These are phyloP conservation scores for Nectonema munidae DNA, from an alignment of 2,888 invertebrate species.

Conservation along the genomic window DNA sequence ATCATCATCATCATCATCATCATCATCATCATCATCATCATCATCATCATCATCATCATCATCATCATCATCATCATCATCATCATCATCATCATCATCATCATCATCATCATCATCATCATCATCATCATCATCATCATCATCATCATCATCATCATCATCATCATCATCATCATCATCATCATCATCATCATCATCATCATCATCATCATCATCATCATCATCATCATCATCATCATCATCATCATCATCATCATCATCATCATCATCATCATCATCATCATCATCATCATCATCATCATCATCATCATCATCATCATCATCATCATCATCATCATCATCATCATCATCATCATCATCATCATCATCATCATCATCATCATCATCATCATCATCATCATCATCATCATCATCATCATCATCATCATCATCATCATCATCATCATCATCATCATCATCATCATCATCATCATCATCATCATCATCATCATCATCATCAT, in stretches of 20 bases:
- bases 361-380: constrained; percentile 1
- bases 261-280: constrained; percentile 5
- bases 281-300: constrained; percentile 5
- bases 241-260: constrained; percentile 5
- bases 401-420: neutral
- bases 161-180: constrained; percentile 5
- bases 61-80: constrained; percentile 5
- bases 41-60: constrained; percentile 5
- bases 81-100: constrained; percentile 5
- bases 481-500: neutral
- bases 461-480: neutral
- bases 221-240: constrained; percentile 5
- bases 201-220: constrained; percentile 5
- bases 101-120: constrained; percentile 5
- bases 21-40: constrained; percentile 5
- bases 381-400: constrained; percentile 6
- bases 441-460: constrained; percentile 6
- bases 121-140: constrained; percentile 5
- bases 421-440: neutral
- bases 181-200: constrained; percentile 5
- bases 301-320: constrained; percentile 5
- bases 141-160: constrained; percentile 5
- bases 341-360: neutral
- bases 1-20: constrained; percentile 5
- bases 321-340: neutral